These are phyloP conservation scores for Cloeon dipterum DNA, from an alignment of 2,888 invertebrate species.

Conservation along the genomic window DNA sequence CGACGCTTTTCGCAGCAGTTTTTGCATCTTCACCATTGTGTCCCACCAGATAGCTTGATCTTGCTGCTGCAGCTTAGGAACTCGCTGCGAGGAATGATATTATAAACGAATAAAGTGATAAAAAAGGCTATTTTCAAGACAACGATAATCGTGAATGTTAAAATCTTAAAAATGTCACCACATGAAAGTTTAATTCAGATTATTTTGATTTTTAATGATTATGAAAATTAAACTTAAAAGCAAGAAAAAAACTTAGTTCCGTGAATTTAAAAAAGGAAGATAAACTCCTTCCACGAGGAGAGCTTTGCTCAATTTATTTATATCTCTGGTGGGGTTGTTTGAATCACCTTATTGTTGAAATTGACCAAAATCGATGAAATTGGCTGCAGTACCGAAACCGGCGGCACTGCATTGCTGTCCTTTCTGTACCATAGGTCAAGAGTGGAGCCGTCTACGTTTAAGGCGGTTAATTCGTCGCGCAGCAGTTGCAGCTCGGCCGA, in stretches of 20 bases:
- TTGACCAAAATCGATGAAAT: conserved; percentile 92
- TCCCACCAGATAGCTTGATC: conserved; percentile 98
- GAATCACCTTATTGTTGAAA: conserved; percentile 97
- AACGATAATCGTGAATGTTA: no score
- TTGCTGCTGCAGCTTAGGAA: conserved; percentile 84
- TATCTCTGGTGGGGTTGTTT: conserved; percentile 3
- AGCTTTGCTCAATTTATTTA: background rate
- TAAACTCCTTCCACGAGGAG: background rate
- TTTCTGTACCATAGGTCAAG: conserved; percentile 91
- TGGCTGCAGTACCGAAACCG: conserved; percentile 83
- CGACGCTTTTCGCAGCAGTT: conserved; percentile 76
- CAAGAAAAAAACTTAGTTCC: no score
- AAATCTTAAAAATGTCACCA: no score
- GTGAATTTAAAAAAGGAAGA: background rate
- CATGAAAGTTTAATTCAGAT: no score
- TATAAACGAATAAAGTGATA: no score
- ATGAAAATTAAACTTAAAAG: no score
- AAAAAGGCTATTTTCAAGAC: no score
- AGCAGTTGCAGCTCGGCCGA: conserved; percentile 77
- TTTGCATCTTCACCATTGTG: conserved; percentile 85
- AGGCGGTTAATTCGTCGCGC: conserved; percentile 59
- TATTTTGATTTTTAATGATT: no score
- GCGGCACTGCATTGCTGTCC: conserved; percentile 89
- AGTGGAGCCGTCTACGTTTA: conserved; percentile 57
- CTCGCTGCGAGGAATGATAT: conserved; percentile 57